Evolutionary conservation across 2,888 invertebrate genomes (phyloP).

Genomic region (Lysandra coridon): DNA sequence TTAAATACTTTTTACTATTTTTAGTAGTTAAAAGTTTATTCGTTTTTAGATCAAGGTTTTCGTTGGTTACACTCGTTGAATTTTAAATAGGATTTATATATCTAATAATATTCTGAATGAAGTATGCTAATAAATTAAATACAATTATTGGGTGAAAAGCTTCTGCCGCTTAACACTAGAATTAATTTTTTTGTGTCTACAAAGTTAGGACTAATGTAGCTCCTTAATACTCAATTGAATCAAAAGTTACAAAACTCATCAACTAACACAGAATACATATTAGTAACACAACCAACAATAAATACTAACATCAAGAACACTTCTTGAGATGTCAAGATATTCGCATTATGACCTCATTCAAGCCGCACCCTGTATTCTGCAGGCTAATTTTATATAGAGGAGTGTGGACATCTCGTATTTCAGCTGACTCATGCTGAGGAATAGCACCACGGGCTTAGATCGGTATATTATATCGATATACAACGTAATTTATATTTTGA

Average conservation of each 20-base stretch:
- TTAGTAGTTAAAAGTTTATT: not conserved
- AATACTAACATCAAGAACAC: not conserved
- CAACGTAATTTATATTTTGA: conserved; percentile 16
- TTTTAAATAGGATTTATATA: not conserved
- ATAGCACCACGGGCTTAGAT: not conserved
- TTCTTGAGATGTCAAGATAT: not conserved
- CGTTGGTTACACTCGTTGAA: not conserved
- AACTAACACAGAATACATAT: not conserved
- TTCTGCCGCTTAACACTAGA: no score
- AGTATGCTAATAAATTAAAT: no score
- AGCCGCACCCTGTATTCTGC: conserved; percentile 1
- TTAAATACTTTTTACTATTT: not conserved
- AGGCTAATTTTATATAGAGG: not conserved
- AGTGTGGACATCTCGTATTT: conserved; percentile 17
- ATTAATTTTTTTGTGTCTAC: no score
- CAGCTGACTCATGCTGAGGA: conserved; percentile 1
- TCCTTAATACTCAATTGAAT: not conserved
- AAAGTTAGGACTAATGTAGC: no score
- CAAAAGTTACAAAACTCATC: not conserved
- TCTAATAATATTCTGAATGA: not conserved
- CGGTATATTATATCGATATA: not conserved
- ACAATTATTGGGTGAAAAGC: no score
- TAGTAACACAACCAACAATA: not conserved
- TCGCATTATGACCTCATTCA: not conserved
- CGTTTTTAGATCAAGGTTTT: not conserved